Evolutionary conservation across 2,797 vertebrate genomes (phyloP).

Genomic region (Amniataba percoides): DNA sequence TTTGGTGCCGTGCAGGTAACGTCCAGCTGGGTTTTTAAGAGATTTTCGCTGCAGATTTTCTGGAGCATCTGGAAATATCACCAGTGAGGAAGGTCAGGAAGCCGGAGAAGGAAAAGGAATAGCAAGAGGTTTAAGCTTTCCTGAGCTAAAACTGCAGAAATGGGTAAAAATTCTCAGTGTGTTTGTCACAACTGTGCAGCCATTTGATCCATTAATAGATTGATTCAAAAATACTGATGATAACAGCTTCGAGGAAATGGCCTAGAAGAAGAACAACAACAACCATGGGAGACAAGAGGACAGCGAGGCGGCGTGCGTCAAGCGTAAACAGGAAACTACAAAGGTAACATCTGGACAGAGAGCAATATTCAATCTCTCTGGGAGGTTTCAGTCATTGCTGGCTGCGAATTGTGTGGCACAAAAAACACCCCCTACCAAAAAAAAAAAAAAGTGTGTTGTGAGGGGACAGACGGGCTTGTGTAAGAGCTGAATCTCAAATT

Average conservation of each 20-base stretch:
- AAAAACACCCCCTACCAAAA: background rate
- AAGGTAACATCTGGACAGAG: slow-evolving; percentile 34
- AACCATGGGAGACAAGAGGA: background rate
- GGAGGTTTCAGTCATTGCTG: slow-evolving; percentile 15
- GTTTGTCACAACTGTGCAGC: background rate
- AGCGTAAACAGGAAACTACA: slow-evolving; percentile 9
- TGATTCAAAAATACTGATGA: background rate
- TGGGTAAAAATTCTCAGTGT: background rate
- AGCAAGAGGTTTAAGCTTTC: background rate
- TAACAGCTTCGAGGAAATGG: background rate
- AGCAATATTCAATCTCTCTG: slow-evolving; percentile 1
- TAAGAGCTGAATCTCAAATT: slow-evolving; percentile 52
- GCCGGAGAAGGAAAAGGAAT: background rate
- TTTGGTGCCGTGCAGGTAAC: background rate
- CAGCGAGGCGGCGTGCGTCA: background rate
- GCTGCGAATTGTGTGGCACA: slow-evolving; percentile 15
- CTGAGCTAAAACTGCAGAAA: background rate
- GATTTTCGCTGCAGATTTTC: background rate
- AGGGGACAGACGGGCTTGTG: slow-evolving; percentile 21
- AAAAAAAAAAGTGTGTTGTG: slow-evolving; percentile 17
- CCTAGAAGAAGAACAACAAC: background rate
- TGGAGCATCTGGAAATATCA: background rate
- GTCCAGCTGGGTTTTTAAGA: too few relatives aligned
- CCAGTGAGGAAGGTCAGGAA: background rate
- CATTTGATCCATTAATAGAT: background rate